Conservation (phyloP, 2,113 vertebrate species). For the Gorsachius goisagi region DNA sequence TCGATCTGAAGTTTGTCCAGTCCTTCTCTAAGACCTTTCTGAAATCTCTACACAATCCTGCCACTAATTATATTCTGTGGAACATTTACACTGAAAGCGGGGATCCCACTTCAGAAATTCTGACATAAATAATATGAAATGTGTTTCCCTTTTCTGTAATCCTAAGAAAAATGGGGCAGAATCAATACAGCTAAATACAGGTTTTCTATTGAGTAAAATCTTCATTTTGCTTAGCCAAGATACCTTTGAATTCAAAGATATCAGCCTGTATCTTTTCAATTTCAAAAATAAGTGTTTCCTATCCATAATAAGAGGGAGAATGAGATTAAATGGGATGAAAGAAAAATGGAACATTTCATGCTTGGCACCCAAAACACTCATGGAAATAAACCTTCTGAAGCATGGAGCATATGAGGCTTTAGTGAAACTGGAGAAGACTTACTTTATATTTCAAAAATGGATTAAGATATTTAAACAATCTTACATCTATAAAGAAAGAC, state of each 20-base stretch:
- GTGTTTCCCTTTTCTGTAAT: not conserved
- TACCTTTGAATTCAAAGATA: not conserved
- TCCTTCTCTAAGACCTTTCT: not conserved
- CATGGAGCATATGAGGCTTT: not conserved
- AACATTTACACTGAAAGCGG: not conserved
- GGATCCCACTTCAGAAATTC: not conserved
- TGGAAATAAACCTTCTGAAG: slow-evolving; percentile 20
- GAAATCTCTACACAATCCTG: not conserved
- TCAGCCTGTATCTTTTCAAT: not conserved
- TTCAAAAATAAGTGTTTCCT: not conserved
- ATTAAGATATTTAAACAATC: slow-evolving; percentile 32
- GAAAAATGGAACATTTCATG: not conserved
- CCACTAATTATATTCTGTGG: not conserved
- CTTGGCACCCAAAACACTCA: not conserved
- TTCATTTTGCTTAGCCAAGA: not conserved
- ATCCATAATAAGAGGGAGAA: not conserved
- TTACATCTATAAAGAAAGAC: not conserved
- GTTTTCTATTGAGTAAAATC: not conserved
- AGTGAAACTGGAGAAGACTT: not conserved
- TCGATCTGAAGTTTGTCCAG: not conserved
- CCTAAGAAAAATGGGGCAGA: not conserved
- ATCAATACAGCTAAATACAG: not conserved
- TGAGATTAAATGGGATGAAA: slow-evolving; percentile 31
- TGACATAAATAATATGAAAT: not conserved
- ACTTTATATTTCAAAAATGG: not conserved